These are phyloP conservation scores for Platycheirus albimanus DNA, from an alignment of 2,888 invertebrate genomes.

Conservation along the genomic window DNA sequence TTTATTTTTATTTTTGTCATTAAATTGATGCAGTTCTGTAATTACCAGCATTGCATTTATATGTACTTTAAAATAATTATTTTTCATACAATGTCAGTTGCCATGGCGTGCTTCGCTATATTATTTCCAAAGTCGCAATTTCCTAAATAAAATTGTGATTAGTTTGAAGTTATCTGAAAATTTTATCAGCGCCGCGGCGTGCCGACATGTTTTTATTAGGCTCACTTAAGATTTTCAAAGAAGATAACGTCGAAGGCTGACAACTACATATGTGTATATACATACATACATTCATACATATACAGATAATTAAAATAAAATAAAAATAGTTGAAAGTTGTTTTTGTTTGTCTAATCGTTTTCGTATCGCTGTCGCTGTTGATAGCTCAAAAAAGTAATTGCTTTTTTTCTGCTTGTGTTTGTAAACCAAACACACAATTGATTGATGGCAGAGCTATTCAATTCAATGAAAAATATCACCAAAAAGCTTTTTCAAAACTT, in stretches of 20 bases:
- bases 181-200: slow-evolving; percentile 1
- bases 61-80: background rate
- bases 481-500: slow-evolving; percentile 8
- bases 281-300: too few relatives aligned
- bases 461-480: slow-evolving; percentile 3
- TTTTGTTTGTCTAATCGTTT: too few relatives aligned
- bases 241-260: slow-evolving; percentile 2
- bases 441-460: background rate
- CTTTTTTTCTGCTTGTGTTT: background rate
- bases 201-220: background rate
- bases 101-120: slow-evolving; percentile 6
- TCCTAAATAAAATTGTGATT: slow-evolving; percentile 2
- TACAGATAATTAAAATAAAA: background rate
- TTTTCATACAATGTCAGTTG: background rate
- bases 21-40: background rate
- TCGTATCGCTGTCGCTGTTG: too few relatives aligned
- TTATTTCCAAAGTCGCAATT: slow-evolving; percentile 17
- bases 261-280: background rate
- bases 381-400: background rate
- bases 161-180: slow-evolving; percentile 2
- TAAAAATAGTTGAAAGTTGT: too few relatives aligned
- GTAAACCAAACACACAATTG: too few relatives aligned
- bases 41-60: background rate
- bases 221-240: background rate
- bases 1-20: background rate